A percentile compares a stretch with the other conserved stretches of the same genome.
Conservation (phyloP, 2,797 vertebrate species). For the Phrynocephalus vlangalii region DNA sequence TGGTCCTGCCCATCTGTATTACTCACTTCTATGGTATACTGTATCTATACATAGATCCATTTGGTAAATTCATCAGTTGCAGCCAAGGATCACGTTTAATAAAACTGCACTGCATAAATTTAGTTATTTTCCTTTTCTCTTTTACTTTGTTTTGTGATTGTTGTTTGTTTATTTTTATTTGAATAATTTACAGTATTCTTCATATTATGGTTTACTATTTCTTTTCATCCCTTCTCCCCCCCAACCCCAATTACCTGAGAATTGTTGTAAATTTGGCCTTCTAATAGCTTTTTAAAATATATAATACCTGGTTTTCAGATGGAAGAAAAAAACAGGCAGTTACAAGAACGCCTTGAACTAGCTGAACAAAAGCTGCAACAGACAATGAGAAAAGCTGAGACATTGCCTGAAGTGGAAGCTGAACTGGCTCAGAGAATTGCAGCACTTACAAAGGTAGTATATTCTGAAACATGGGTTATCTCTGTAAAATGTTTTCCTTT, state of each 20-base stretch:
- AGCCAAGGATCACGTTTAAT: background rate
- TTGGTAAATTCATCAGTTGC: background rate
- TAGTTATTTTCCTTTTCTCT: background rate
- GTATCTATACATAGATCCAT: background rate
- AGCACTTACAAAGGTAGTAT: constrained; percentile 94
- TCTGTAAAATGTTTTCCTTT: background rate
- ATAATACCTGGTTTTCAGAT: constrained; percentile 79
- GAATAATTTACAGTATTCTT: background rate
- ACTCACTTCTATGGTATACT: background rate
- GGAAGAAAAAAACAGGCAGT: constrained; percentile 98
- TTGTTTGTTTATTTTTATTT: too few relatives aligned
- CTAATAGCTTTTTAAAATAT: constrained; percentile 2
- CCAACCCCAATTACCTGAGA: background rate
- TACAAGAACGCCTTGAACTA: constrained; percentile 95
- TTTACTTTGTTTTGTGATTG: too few relatives aligned
- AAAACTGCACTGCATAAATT: background rate
- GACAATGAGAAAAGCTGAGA: constrained; percentile 98
- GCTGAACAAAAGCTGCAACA: constrained; percentile 99
- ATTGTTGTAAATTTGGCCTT: background rate
- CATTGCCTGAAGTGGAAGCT: constrained; percentile 97
- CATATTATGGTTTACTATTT: background rate
- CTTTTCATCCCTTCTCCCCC: rapidly evolving
- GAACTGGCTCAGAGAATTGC: constrained; percentile 98
- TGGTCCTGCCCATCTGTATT: too few relatives aligned
- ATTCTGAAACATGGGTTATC: constrained; percentile 32